Evolutionary conservation across 2,797 vertebrate genomes (phyloP).

Genomic region (Numenius phaeopus): DNA sequence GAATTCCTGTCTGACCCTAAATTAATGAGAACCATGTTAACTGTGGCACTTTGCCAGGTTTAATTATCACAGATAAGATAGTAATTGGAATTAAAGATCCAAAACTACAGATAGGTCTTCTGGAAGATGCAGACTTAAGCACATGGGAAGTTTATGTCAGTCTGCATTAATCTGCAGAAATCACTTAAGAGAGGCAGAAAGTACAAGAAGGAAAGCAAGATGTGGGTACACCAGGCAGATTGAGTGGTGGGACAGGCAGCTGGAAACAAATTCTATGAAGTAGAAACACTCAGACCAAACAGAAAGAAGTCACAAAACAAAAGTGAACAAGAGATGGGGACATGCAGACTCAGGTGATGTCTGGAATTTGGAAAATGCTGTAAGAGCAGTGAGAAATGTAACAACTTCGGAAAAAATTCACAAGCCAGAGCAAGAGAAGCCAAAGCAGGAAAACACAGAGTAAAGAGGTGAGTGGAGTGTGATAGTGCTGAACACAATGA

Average conservation of each 20-base stretch:
- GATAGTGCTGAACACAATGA: rapidly evolving
- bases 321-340: not conserved
- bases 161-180: not conserved
- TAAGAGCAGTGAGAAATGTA: not conserved
- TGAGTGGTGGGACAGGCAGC: not conserved
- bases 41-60: not conserved
- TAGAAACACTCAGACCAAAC: not conserved
- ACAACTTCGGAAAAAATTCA: not conserved
- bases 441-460: not conserved
- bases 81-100: not conserved
- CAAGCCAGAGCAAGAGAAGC: not conserved
- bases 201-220: not conserved
- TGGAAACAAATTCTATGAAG: not conserved
- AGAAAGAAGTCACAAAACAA: not conserved
- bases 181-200: not conserved
- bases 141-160: not conserved
- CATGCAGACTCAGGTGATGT: not conserved
- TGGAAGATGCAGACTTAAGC: not conserved
- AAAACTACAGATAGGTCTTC: not conserved
- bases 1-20: not conserved
- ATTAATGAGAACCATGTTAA: not conserved
- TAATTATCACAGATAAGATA: not conserved
- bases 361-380: not conserved
- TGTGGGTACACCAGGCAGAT: not conserved
- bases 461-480: not conserved